These are phyloP conservation scores for Miniopterus natalensis DNA, from an alignment of 2,113 vertebrate species.

Conservation along the genomic window DNA sequence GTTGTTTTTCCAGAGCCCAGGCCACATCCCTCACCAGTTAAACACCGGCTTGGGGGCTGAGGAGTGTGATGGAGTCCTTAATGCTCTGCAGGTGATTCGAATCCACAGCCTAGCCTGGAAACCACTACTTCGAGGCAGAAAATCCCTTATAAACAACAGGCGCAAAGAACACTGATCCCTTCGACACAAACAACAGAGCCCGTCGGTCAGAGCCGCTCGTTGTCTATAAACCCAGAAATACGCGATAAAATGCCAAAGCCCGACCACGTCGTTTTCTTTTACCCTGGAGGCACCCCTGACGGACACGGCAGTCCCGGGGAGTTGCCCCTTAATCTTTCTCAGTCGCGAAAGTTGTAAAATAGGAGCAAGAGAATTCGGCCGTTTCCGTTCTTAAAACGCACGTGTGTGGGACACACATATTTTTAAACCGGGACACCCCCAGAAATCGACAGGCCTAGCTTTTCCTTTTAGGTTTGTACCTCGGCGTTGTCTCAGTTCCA, in stretches of 20 bases:
- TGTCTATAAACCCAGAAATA: neutral
- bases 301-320: neutral
- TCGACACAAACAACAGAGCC: neutral
- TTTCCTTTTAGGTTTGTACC: neutral
- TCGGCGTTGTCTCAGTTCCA: accelerated
- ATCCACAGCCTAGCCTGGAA: neutral
- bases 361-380: neutral
- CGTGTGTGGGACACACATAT: neutral
- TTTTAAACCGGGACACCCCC: neutral
- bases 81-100: neutral
- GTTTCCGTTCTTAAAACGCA: neutral
- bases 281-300: neutral
- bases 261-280: neutral
- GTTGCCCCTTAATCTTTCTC: neutral
- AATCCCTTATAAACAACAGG: neutral
- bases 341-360: neutral
- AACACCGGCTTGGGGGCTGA: neutral
- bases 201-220: neutral
- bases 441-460: accelerated
- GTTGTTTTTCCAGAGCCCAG: neutral
- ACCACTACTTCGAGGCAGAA: neutral
- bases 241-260: neutral
- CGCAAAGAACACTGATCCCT: neutral
- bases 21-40: neutral
- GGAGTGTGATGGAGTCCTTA: accelerated